These are phyloP conservation scores for Cetoscarus ocellatus DNA, from an alignment of 2,797 vertebrate species.

Conservation along the genomic window DNA sequence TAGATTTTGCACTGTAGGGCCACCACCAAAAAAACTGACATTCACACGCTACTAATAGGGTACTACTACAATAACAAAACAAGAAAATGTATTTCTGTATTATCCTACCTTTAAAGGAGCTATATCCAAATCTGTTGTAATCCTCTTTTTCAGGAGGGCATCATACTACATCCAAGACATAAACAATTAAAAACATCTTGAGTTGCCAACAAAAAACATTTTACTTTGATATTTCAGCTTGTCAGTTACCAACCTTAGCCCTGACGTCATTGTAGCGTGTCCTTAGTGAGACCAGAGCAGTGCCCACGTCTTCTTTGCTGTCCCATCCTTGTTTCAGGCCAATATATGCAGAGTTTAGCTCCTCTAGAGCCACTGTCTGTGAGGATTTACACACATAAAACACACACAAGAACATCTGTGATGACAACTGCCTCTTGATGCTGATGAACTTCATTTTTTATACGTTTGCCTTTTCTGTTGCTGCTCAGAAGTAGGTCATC, in stretches of 20 bases:
- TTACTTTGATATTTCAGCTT: no score
- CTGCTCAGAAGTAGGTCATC: neutral
- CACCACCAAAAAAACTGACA: no score
- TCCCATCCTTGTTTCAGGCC: slow-evolving; percentile 62
- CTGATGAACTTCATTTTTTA: neutral
- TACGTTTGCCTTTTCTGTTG: neutral
- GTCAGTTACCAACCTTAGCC: slow-evolving; percentile 63
- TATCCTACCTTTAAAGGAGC: slow-evolving; percentile 86
- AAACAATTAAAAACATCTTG: neutral
- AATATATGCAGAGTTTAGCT: slow-evolving; percentile 75
- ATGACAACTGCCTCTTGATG: neutral
- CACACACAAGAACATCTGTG: neutral
- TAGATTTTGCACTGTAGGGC: no score
- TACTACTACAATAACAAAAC: no score
- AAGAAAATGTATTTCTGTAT: neutral
- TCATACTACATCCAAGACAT: slow-evolving; percentile 74
- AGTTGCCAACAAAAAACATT: no score
- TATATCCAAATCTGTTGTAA: slow-evolving; percentile 67
- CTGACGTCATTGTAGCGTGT: slow-evolving; percentile 71
- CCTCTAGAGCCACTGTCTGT: slow-evolving; percentile 75
- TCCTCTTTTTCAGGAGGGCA: slow-evolving; percentile 78
- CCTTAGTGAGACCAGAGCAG: slow-evolving; percentile 63
- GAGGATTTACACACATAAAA: slow-evolving; percentile 17
- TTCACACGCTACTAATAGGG: no score
- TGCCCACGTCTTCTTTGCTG: slow-evolving; percentile 58